These are phyloP conservation scores for Campylorhamphus procurvoides DNA, from an alignment of 2,113 vertebrate species.

Conservation along the genomic window DNA sequence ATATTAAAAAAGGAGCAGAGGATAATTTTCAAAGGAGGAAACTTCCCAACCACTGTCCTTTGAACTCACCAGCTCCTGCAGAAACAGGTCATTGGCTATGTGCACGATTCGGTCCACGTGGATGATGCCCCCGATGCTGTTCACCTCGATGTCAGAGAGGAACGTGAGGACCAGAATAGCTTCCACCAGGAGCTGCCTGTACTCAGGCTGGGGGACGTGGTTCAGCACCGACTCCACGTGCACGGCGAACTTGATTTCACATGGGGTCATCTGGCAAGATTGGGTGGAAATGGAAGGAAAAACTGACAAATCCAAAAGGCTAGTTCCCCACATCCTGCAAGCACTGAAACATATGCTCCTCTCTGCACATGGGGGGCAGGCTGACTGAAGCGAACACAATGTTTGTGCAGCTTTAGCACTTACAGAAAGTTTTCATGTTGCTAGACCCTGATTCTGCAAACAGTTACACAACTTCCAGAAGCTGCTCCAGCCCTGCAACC, in stretches of 20 bases:
- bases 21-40: neutral
- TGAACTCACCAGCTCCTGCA: conserved; percentile 88
- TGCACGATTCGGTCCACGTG: conserved; percentile 88
- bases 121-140: conserved; percentile 89
- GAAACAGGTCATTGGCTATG: conserved; percentile 90
- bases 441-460: neutral
- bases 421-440: neutral
- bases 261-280: conserved; percentile 88
- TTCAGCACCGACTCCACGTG: conserved; percentile 97
- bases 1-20: neutral
- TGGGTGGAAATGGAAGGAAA: neutral
- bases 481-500: neutral
- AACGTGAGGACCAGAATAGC: conserved; percentile 90
- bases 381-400: neutral
- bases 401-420: neutral
- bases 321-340: neutral
- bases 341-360: neutral
- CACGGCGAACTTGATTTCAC: conserved; percentile 97
- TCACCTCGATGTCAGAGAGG: conserved; percentile 88
- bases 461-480: neutral
- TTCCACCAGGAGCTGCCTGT: conserved; percentile 95
- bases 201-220: conserved; percentile 94
- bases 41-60: neutral
- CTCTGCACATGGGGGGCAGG: neutral
- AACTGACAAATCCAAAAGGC: neutral